Evolutionary conservation across 2,888 invertebrate genomes (phyloP).

Genomic region (Pedicia rivosa): DNA sequence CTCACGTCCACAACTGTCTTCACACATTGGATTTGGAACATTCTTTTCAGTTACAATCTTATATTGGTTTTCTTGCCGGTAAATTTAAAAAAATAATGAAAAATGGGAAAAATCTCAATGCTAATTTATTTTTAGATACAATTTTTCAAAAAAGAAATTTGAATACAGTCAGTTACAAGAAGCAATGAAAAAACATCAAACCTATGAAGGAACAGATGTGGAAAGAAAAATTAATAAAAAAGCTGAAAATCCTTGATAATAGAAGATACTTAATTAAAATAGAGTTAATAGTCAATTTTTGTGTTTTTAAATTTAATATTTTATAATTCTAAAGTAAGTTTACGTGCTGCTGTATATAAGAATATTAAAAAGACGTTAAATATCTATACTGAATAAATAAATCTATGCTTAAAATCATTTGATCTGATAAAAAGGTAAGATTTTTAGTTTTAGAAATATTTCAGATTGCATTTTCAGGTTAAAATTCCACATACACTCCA

Average conservation of each 20-base stretch:
- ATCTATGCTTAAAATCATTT: too few species aligned
- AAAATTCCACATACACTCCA: too few species aligned
- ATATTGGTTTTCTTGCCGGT: slow-evolving; percentile 51
- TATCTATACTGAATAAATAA: too few species aligned
- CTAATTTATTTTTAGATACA: slow-evolving; percentile 33
- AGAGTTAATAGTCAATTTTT: too few species aligned
- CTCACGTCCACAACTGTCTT: slow-evolving; percentile 44
- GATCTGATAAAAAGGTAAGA: too few species aligned
- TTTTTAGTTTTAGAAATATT: too few species aligned
- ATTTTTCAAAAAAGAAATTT: slow-evolving; percentile 48
- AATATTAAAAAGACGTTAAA: too few species aligned
- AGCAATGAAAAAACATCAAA: slow-evolving; percentile 40
- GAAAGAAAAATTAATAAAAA: slow-evolving; percentile 23
- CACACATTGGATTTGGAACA: slow-evolving; percentile 47
- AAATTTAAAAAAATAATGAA: neutral
- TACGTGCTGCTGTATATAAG: too few species aligned
- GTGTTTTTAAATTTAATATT: too few species aligned
- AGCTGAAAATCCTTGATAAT: neutral
- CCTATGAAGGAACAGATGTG: slow-evolving; percentile 44
- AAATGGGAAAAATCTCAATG: neutral
- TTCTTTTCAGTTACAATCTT: slow-evolving; percentile 45
- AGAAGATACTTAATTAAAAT: too few species aligned
- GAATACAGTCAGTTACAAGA: slow-evolving; percentile 44
- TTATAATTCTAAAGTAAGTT: too few species aligned
- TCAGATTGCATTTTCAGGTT: too few species aligned